A percentile compares a stretch with the other conserved stretches of the same genome.
Conservation (phyloP, 2,113 vertebrate genomes). For the Nesogale talazaci region DNA sequence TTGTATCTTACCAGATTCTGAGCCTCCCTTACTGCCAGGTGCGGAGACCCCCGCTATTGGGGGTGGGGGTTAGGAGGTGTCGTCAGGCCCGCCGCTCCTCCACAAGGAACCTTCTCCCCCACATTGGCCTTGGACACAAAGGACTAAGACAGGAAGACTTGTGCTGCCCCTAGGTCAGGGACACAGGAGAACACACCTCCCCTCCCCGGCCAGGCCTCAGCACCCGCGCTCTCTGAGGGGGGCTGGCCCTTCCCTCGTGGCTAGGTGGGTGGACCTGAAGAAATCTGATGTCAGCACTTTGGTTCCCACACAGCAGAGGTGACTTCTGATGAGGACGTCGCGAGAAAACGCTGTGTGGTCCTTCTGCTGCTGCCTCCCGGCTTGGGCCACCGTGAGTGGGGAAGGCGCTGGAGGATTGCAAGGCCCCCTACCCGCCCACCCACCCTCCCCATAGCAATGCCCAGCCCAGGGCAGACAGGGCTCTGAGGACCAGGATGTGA, state of each 20-base stretch:
- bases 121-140: conserved; percentile 15
- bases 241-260: not conserved
- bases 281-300: not conserved
- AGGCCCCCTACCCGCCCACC: too few relatives aligned
- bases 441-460: not conserved
- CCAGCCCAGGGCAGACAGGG: accelerated
- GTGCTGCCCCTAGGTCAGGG: not conserved
- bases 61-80: not conserved
- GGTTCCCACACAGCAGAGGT: not conserved
- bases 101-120: not conserved
- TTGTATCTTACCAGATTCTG: conserved; percentile 38
- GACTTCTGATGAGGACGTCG: not conserved
- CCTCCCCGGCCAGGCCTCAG: not conserved
- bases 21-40: not conserved
- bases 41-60: too few relatives aligned
- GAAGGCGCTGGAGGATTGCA: not conserved
- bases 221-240: not conserved
- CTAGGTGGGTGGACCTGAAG: not conserved
- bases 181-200: not conserved
- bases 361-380: not conserved
- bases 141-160: not conserved
- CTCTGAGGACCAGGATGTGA: not conserved
- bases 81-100: conserved; percentile 23
- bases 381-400: not conserved
- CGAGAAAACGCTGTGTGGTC: not conserved